phyloP scores from a whole-genome alignment of 1,140 invertebrate genomes.

The Aleiodes sp. region DNA sequence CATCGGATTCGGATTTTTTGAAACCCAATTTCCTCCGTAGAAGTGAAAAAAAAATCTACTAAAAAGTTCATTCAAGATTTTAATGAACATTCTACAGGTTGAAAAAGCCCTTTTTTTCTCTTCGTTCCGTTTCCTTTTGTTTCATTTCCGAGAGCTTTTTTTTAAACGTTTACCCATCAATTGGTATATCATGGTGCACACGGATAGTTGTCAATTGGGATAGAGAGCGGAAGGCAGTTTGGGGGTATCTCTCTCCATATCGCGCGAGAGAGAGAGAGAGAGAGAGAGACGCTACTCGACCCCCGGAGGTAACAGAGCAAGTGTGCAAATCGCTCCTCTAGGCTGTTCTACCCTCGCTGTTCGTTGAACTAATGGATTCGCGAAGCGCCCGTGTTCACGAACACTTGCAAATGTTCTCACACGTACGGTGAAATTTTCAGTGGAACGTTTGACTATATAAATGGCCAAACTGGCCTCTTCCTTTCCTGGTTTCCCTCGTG shows the following conservation, averaged over 20 bases:
- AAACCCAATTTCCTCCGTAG: no score
- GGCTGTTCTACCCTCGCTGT: background rate
- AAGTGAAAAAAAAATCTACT: no score
- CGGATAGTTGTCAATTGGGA: background rate
- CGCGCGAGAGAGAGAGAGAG: no score
- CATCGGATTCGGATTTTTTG: no score
- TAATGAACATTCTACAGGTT: slow-evolving; percentile 6
- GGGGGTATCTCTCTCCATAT: background rate
- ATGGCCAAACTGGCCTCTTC: slow-evolving; percentile 2
- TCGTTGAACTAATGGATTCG: slow-evolving; percentile 2
- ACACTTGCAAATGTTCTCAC: slow-evolving; percentile 6
- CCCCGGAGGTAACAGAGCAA: slow-evolving; percentile 15
- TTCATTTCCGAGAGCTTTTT: background rate
- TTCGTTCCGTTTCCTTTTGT: background rate
- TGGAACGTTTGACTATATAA: background rate
- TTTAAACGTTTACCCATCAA: slow-evolving; percentile 5
- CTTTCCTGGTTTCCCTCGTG: background rate
- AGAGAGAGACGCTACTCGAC: background rate
- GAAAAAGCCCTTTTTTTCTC: background rate
- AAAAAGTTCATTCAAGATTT: background rate
- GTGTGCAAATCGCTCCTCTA: slow-evolving; percentile 1
- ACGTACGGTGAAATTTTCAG: background rate
- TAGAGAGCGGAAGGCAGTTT: background rate
- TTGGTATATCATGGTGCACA: slow-evolving; percentile 1
- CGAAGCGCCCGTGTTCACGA: slow-evolving; percentile 5